A percentile compares a stretch with the other conserved stretches of the same genome.
These are phyloP conservation scores for Lamellibrachia satsuma DNA, from an alignment of 2,888 invertebrate genomes.

Conservation along the genomic window DNA sequence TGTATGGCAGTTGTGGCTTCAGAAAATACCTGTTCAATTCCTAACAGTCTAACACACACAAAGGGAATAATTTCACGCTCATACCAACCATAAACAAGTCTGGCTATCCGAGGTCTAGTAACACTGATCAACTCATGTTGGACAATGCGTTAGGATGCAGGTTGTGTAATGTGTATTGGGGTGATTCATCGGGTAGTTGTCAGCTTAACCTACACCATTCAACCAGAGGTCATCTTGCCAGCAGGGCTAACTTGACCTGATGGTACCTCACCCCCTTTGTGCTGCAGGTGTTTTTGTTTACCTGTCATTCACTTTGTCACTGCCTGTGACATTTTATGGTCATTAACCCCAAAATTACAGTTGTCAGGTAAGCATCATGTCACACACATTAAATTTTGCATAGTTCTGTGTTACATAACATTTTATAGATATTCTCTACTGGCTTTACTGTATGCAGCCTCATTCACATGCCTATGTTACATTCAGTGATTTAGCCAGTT, in stretches of 20 bases:
- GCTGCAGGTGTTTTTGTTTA: background rate
- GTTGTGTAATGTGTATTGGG: background rate
- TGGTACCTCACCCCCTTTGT: background rate
- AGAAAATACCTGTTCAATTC: background rate
- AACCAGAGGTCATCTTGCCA: background rate
- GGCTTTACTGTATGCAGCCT: no score
- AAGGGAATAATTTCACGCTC: background rate
- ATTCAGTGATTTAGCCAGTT: no score
- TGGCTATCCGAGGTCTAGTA: background rate
- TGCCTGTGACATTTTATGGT: background rate
- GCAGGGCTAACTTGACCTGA: background rate
- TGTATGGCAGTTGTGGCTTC: background rate
- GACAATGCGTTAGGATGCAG: background rate
- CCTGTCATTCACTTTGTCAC: background rate
- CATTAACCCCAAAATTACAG: background rate
- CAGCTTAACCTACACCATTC: background rate
- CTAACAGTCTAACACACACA: background rate
- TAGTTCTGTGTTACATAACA: background rate
- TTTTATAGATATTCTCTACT: no score
- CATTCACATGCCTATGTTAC: no score
- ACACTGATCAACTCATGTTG: background rate
- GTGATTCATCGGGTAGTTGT: background rate
- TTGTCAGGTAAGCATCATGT: background rate
- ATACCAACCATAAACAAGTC: background rate
- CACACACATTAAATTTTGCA: background rate